Base-by-base conservation (phyloP, 2,113 vertebrate genomes). In the Sturnira hondurensis region DNA sequence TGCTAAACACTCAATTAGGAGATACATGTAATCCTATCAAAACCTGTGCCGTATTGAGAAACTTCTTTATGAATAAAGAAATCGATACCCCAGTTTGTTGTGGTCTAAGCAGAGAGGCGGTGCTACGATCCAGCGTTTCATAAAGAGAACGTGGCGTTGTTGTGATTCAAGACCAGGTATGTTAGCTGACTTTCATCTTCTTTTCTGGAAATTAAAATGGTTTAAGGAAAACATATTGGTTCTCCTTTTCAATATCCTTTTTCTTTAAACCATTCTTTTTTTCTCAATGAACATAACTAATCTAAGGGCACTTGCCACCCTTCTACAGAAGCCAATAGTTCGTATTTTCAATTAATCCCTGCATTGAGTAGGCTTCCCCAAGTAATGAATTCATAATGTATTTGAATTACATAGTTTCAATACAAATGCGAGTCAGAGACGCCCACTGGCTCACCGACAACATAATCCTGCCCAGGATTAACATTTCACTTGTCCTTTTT, bases 301-400 rank as follows among this genome's bases (percentile, higher is more conserved):
- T 77, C 31, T 73, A 96, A 95, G 26, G 31, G 24, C 33, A 77
- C 26, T 86, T 85, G 26, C 14, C 71, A 67, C n/a, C 43, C 38
- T 92, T 89, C 14, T 16, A 73, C 17, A 96, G 63, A 95, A 93
- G 93, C 92, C 92, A 84, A 65, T 92, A 89, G 61, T 73, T 96
- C 50, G 52, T 87, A 96, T 78, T 89, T 93, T 86, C n/a, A 45
- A 58, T 80, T 86, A 96, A 84, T 95, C 74, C 43, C 14, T 43
- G 10, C 84, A 84, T 36, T 96, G 65, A 87, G 28, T 28, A 80
- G 24, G 12, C 47, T 80, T 74, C 86, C 92, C 73, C 93, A 91
- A 88, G 9, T 86, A 93, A 91, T 78, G 24, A 70, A 94, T 61
- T 94, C 4, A 70, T 22, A 96, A 74, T 83, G n/a, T 93, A 83